Evolutionary conservation across 2,888 invertebrate species (phyloP), one percentile per base, ranked within the genome.

Genomic region (Xestobium rufovillosum): DNA sequence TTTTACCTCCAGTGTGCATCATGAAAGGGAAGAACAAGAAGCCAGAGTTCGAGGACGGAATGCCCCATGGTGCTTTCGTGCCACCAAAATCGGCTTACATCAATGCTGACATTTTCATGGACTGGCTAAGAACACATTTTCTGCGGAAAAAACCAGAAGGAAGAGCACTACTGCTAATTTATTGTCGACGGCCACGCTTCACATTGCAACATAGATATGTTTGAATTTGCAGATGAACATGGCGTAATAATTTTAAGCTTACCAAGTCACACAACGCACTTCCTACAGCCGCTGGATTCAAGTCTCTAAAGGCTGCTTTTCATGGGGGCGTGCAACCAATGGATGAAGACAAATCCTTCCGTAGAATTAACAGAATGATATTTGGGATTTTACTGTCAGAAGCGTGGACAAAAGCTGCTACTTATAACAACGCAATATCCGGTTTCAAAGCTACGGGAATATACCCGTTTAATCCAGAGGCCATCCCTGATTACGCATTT

Each of bases 181-280:
- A 19, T 19, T 19, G 23, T 19, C 23, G 23, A 19, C 23, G 23
- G 23, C 23, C 23, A n/a, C 23, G 23, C 23, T 19, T 19, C 23
- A 19, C 23, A 19, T 19, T 19, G 23, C 23, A 19, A 19, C 23
- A n/a, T 19, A n/a, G n/a, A 19, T 19, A 19, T 19, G n/a, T n/a
- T 19, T 19, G 23, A 19, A 19, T n/a, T n/a, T 19, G 23, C 23
- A 6, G 23, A 19, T 19, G 23, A 19, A n/a, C 23, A 19, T 19
- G 23, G 23, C 23, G 23, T 19, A 19, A 19, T 19, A 19, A 19
- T 19, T 19, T 19, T 19, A n/a, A n/a, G 23, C 23, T 19, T 19
- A 19, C 23, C 23, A 19, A 19, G 23, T 19, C 23, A 19, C 23
- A 19, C 23, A 19, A 19, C 23, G 23, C n/a, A 19, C 23, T 19